Evolutionary conservation across 1,140 invertebrate species (phyloP), one percentile per base, ranked within the genome.

Genomic region (Pteromalus puparum): DNA sequence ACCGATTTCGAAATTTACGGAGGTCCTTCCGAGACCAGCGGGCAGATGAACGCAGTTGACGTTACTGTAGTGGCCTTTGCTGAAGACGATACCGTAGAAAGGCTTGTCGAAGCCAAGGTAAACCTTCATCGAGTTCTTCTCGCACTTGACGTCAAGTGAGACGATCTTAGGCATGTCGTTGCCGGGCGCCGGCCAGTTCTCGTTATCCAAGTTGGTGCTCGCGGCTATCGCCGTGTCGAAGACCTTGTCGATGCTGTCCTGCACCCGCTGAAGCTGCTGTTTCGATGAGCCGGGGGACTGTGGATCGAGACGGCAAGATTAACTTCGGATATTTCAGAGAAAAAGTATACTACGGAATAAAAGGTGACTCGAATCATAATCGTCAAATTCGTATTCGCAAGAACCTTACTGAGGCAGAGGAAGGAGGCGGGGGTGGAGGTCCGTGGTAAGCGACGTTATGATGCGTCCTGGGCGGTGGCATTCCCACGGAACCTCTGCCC

Each of bases 11-110:
- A 98, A 98, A 82, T 97, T 98, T 21, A 97, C 96, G 18, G 97
- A 97, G 5, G 96, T 95, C 84, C 97, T 95, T 0, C 98, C 98
- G 42, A 97, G 90, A 1, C 97, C 97, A 2, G 97, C 97, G 1
- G 97, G 97, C 75, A 99, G 90, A 91, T 99, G 97, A 1, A 98
- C 97, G 88, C 98, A 99, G 90, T 98, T 97, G 21, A 97, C 95
- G 89, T 98, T 98, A 87, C 97, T 97, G 93, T 98, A 98, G 90
- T 98, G 97, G 18, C 97, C 97, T 91, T 98, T 98, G 79, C 97
- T 97, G 93, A 98, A 99, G 42, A 99, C 97, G 81, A 98, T 98
- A 5, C 98, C 98, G 89, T 97, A 98, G 93, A 99, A 99, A 1
- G 98, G 97, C 89, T 98, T 97, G 89, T 99, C 98, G 89, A 99